A percentile compares a stretch with the other conserved stretches of the same genome.
These are phyloP conservation scores for Siniperca scherzeri DNA, from an alignment of 2,797 vertebrate species.

Conservation along the genomic window DNA sequence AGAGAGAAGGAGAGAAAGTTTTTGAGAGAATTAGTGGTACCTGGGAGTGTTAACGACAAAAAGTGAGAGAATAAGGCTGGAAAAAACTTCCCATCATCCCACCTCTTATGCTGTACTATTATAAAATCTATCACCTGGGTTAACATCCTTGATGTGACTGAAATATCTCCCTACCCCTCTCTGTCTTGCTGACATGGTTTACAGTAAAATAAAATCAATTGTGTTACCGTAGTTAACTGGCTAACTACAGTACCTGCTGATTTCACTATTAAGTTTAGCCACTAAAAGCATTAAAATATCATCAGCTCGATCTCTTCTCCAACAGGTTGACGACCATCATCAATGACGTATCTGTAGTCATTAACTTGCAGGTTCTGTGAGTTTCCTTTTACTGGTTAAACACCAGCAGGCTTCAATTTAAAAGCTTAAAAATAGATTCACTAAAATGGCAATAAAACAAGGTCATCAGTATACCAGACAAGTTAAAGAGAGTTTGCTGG, in stretches of 20 bases:
- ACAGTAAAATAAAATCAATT: not conserved
- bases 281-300: not conserved
- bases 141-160: not conserved
- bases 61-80: not conserved
- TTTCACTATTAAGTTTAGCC: not conserved
- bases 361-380: not conserved
- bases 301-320: not conserved
- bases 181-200: not conserved
- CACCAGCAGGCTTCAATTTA: not conserved
- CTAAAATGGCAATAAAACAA: slow-evolving; percentile 36
- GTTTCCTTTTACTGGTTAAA: slow-evolving; percentile 12
- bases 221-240: not conserved
- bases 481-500: slow-evolving; percentile 27
- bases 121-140: not conserved
- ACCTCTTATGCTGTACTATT: not conserved
- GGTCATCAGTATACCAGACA: slow-evolving; percentile 17
- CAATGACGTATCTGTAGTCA: not conserved
- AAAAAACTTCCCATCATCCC: not conserved
- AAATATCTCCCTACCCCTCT: not conserved
- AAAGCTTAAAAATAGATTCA: slow-evolving; percentile 18
- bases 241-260: no score
- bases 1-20: not conserved
- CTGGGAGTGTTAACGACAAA: not conserved
- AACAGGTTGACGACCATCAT: not conserved
- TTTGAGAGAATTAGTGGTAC: not conserved